phyloP scores from a whole-genome alignment of 1,140 invertebrate genomes.

The Rhopalosiphum padi region DNA sequence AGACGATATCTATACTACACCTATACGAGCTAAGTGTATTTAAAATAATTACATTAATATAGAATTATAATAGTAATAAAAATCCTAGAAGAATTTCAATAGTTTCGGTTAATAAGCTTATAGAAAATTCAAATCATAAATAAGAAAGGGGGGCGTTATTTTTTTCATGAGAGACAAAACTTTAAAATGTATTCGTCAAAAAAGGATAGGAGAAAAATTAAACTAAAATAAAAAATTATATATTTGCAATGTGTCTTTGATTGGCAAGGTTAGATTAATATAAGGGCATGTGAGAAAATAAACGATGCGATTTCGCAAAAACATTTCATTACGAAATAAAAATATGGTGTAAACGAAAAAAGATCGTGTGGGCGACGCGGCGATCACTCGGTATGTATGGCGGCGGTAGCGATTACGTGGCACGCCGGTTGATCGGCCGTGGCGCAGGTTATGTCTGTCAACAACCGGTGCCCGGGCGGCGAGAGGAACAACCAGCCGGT shows the following conservation, averaged over 20 bases:
- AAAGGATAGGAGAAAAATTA: not conserved
- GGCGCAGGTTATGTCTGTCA: conserved; percentile 57
- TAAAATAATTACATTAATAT: not conserved
- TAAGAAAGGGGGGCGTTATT: not conserved
- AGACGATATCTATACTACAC: not conserved
- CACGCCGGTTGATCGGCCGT: conserved; percentile 55
- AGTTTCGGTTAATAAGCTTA: not conserved
- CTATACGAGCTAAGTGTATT: not conserved
- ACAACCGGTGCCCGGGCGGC: conserved; percentile 41
- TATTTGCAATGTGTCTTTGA: not conserved
- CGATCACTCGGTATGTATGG: conserved; percentile 39
- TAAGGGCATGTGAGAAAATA: not conserved
- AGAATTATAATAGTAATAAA: not conserved
- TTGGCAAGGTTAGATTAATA: not conserved
- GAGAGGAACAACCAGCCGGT: conserved; percentile 24
- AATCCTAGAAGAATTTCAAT: not conserved
- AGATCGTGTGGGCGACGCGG: not conserved
- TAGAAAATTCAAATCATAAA: not conserved
- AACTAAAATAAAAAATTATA: not conserved
- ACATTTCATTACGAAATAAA: not conserved
- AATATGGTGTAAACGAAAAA: not conserved
- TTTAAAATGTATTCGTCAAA: not conserved
- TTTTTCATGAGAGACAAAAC: not conserved
- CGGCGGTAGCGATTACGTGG: conserved; percentile 47
- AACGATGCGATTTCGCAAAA: not conserved